Evolutionary conservation across 1,140 invertebrate species (phyloP), one percentile per base, ranked within the genome.

Genomic region (Zaprionus capensis): DNA sequence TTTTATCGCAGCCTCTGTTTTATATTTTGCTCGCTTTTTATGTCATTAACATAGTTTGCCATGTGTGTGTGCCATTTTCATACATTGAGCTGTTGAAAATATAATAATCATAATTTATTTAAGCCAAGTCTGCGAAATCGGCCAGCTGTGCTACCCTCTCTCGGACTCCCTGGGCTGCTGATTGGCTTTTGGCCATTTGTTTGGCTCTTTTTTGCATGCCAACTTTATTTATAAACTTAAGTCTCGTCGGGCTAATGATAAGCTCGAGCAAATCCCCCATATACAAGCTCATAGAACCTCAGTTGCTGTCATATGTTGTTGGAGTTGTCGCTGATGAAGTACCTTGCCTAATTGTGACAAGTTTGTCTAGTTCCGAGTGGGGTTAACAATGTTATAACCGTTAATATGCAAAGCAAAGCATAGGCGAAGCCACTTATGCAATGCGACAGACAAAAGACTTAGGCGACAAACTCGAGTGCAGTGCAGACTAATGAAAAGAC

Each of bases 41-140:
- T 86, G 83, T 83, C 83, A 87, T 87, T 87, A 87, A 87, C 83
- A 88, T 85, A 87, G 59, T 87, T 87, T 83, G 59, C 71, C 57
- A 24, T 46, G 51, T 63, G 28, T 75, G 38, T 74, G 38, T 74
- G 55, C 34, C 63, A 59, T 64, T 76, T 68, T 68, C 70, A 75
- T 71, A 46, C 63, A 65, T 63, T 77, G 58, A 80, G 83, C 84
- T 82, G 80, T 69, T 86, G 82, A 87, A 86, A 86, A 80, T 82
- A 87, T 83, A 82, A 82, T 87, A 86, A 79, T 80, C 78, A 86
- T 87, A 82, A 79, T 74, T 85, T 64, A 76, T 81, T 9, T 46
- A 77, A 78, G 80, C 66, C 66, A 78, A 66, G 57, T 63, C 72
- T 78, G 76, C 66, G 71, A 78, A 78, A 78, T 76, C 72, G 67